Evolutionary conservation across 1,140 invertebrate species (phyloP).

Genomic region (Zaprionus africanus): DNA sequence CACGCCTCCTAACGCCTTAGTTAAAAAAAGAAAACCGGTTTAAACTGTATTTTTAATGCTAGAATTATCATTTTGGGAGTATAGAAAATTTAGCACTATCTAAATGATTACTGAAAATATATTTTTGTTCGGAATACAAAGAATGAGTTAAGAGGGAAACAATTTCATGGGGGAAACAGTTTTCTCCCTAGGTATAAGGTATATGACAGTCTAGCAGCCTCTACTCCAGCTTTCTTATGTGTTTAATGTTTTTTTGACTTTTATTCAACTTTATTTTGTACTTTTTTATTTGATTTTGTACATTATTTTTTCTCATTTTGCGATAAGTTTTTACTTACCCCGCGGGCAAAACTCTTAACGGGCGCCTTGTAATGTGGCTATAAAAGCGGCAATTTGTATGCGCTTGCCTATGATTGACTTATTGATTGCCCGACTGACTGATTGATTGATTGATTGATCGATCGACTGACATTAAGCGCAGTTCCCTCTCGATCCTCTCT

Average conservation of each 20-base stretch:
- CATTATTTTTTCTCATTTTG: background rate
- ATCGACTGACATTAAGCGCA: slow-evolving; percentile 71
- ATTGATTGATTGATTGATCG: slow-evolving; percentile 59
- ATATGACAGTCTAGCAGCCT: slow-evolving; percentile 24
- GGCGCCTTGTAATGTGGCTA: slow-evolving; percentile 49
- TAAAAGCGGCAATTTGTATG: slow-evolving; percentile 76
- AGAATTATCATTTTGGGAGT: accelerated
- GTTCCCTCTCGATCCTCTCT: background rate
- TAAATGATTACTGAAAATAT: too few relatives aligned
- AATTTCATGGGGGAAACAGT: too few relatives aligned
- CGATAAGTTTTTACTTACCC: background rate
- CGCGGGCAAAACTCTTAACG: background rate
- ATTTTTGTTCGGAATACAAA: too few relatives aligned
- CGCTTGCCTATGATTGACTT: slow-evolving; percentile 81
- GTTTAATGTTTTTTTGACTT: background rate
- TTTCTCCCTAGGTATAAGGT: background rate
- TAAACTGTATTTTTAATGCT: too few relatives aligned
- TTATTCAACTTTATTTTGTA: background rate
- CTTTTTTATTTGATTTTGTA: background rate
- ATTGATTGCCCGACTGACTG: slow-evolving; percentile 77
- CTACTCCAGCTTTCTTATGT: slow-evolving; percentile 8
- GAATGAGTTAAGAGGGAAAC: too few relatives aligned
- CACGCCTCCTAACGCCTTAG: background rate
- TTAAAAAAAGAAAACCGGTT: too few relatives aligned
- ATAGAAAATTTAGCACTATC: too few relatives aligned